Conservation (phyloP, 35 echinoderm and acorn worm species). For the Apostichopus parvimensis region DNA sequence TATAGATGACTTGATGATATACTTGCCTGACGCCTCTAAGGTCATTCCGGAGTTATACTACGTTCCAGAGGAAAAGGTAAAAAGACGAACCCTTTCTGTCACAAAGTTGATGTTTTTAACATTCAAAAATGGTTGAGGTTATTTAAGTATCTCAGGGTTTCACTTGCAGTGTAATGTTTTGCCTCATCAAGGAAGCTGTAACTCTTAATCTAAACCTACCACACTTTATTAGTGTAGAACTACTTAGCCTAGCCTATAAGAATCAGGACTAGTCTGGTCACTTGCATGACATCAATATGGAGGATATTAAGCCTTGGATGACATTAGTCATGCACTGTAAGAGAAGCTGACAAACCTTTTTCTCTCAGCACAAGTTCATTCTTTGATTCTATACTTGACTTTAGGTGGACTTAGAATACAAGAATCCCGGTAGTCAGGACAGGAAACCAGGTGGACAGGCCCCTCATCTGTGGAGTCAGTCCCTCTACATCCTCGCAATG, state of each 20-base stretch:
- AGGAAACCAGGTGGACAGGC: slow-evolving; percentile 75
- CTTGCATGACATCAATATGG: not conserved
- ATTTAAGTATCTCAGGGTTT: too few species aligned
- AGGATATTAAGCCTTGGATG: not conserved
- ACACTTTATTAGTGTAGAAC: too few species aligned
- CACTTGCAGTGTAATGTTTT: too few species aligned
- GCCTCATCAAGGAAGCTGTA: too few species aligned
- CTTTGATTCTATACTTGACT: not conserved
- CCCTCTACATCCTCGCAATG: slow-evolving; percentile 84
- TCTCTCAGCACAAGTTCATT: too few species aligned
- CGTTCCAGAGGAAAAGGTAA: slow-evolving; percentile 94
- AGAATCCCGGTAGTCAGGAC: slow-evolving; percentile 87
- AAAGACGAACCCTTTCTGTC: not conserved
- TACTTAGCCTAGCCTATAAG: too few species aligned
- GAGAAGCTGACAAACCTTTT: too few species aligned
- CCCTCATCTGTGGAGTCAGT: slow-evolving; percentile 89
- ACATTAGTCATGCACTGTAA: too few species aligned
- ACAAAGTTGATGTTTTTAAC: too few species aligned
- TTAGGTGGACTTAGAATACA: slow-evolving; percentile 95
- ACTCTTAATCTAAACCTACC: too few species aligned
- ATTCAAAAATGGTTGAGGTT: too few species aligned
- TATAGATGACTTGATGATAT: slow-evolving; percentile 71
- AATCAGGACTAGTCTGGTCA: not conserved
- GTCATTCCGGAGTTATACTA: slow-evolving; percentile 89
- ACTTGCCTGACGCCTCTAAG: slow-evolving; percentile 63